Base-by-base conservation (phyloP, 92 coral and sea anemone species). In the Epizoanthus illoricatus region DNA sequence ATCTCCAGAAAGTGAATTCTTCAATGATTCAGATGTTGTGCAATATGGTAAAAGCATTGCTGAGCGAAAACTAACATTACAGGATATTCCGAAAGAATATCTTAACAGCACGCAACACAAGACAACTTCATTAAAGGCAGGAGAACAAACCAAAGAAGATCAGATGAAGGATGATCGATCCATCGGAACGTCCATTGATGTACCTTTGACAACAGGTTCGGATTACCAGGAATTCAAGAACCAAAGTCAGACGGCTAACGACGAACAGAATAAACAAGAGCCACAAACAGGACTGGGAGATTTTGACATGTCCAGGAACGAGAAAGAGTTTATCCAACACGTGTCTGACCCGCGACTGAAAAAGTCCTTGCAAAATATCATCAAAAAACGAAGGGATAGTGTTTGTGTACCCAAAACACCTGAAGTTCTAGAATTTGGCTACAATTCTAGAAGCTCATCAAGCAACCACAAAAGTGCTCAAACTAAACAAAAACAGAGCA, bases 331-430 rank as follows among this genome's bases (percentile, higher is more conserved):
- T 55, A 52, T 93, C 40, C 79, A 73, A 40, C 81, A 67, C 20
- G 49, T 93, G 36, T 84, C 92, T 2, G 94, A 93, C 74, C 88
- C 85, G 4, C 81, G 81, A 49, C 70, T 93, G 41, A 93, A 84
- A 65, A 84, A 83, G 28, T 93, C 97, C 23, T 57, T 93, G 81
- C 88, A 87, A 89, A 93, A 89, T 66, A 93, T 93, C 43, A 81
- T 93, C 3, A 80, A 73, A 78, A 75, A 86, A n/a, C 86, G 94
- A 5, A 74, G 81, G 80, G 92, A 83, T 54, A 86, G 85, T 5
- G 85, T 89, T 21, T 66, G 86, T 9, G 71, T 93, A 16, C 67
- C 86, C 19, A 85, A 76, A 55, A 57, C 87, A 20, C 78, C 71
- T 19, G 42, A 84, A 0, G 91, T 86, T 43, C 60, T 71, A 41